phyloP scores from a whole-genome alignment of 1,140 invertebrate species.

The Phymorhynchus buccinoides region DNA sequence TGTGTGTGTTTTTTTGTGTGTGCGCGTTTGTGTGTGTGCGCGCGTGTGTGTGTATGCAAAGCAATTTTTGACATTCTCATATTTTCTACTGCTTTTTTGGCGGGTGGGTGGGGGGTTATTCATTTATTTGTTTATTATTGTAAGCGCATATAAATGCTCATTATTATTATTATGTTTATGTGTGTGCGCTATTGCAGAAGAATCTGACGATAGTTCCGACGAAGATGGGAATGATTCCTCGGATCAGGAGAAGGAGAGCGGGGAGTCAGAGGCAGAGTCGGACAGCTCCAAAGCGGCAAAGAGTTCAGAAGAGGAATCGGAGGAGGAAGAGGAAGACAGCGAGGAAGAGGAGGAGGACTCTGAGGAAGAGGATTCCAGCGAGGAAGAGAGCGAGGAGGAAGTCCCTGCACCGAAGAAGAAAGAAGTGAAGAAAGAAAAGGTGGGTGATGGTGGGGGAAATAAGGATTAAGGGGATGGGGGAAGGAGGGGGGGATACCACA shows the following conservation, averaged over 20 bases:
- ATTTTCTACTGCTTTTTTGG: too few relatives aligned
- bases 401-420: conserved; percentile 70
- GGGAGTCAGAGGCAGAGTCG: conserved; percentile 61
- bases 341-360: conserved; percentile 54
- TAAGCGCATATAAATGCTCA: too few relatives aligned
- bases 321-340: conserved; percentile 57
- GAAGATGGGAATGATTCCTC: conserved; percentile 60
- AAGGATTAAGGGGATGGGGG: too few relatives aligned
- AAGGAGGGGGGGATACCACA: too few relatives aligned
- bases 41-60: too few relatives aligned
- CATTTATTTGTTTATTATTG: too few relatives aligned
- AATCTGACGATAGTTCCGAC: conserved; percentile 52
- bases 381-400: conserved; percentile 57
- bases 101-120: too few relatives aligned
- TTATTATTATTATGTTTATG: too few relatives aligned
- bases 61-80: too few relatives aligned
- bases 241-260: conserved; percentile 61
- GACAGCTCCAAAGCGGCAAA: conserved; percentile 68
- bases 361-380: conserved; percentile 56
- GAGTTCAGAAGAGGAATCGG: conserved; percentile 53
- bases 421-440: conserved; percentile 39
- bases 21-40: too few relatives aligned
- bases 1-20: too few relatives aligned
- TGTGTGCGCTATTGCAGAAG: neutral
- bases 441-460: neutral